Percentiles rank a stretch among this genome's conserved stretches.
Evolutionary conservation across 2,113 vertebrate species (phyloP).

Genomic region (Alaudala cheleensis): DNA sequence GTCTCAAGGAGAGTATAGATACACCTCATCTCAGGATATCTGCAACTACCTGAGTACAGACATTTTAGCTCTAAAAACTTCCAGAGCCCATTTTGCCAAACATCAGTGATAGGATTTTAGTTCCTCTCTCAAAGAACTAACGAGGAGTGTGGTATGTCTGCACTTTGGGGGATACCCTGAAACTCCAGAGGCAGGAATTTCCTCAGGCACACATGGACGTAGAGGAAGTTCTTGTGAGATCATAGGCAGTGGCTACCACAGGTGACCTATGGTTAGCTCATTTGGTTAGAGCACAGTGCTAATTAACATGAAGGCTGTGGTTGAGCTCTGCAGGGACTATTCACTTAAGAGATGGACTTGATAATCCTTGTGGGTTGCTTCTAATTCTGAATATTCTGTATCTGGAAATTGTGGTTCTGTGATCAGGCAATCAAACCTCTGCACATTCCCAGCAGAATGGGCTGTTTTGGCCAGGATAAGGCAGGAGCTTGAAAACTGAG

Average conservation of each 20-base stretch:
- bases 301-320: background rate
- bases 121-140: background rate
- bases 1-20: background rate
- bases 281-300: rapidly evolving
- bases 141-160: background rate
- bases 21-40: background rate
- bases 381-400: background rate
- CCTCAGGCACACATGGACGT: background rate
- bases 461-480: background rate
- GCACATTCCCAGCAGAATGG: background rate
- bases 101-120: background rate
- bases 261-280: background rate
- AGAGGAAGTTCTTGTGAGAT: rapidly evolving
- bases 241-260: background rate
- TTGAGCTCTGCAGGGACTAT: background rate
- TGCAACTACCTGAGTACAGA: background rate
- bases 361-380: background rate
- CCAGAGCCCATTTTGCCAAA: background rate
- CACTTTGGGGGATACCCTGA: background rate
- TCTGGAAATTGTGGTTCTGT: background rate
- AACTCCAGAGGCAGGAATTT: background rate
- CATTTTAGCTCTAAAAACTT: background rate
- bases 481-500: background rate
- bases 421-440: background rate
- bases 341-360: background rate